These are phyloP conservation scores for Andrena chrysosceles DNA, from an alignment of 2,888 invertebrate species.

Conservation along the genomic window DNA sequence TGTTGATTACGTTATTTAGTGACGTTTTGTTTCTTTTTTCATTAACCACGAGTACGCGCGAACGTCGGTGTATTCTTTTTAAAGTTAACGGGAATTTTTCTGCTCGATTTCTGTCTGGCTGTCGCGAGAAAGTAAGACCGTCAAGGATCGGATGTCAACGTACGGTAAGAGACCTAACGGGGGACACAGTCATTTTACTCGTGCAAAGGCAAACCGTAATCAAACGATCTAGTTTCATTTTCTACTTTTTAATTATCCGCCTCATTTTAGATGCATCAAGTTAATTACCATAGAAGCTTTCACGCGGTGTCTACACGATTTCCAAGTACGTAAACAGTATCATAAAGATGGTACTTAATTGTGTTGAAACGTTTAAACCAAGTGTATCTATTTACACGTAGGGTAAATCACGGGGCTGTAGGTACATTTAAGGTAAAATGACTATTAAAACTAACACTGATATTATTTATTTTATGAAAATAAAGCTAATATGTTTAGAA, in stretches of 20 bases:
- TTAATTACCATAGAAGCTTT: background rate
- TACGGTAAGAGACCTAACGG: background rate
- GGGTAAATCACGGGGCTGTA: too few relatives aligned
- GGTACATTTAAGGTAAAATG: too few relatives aligned
- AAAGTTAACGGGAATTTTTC: background rate
- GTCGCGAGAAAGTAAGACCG: slow-evolving; percentile 40
- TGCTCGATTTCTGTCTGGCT: slow-evolving; percentile 21
- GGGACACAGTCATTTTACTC: background rate
- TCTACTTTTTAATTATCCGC: background rate
- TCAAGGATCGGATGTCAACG: slow-evolving; percentile 16
- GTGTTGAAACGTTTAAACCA: background rate
- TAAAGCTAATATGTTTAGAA: too few relatives aligned
- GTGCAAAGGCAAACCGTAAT: background rate
- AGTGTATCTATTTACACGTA: background rate
- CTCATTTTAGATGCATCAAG: background rate
- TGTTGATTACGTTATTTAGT: too few relatives aligned
- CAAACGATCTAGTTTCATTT: background rate
- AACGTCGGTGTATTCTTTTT: background rate
- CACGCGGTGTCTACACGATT: background rate
- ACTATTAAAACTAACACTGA: too few relatives aligned
- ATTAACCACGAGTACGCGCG: background rate
- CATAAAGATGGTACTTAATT: slow-evolving; percentile 2
- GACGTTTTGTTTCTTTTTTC: too few relatives aligned
- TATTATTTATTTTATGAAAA: too few relatives aligned
- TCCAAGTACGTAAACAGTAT: slow-evolving; percentile 4